phyloP scores from a whole-genome alignment of 2,113 vertebrate genomes.

The Nothocercus nigrocapillus region DNA sequence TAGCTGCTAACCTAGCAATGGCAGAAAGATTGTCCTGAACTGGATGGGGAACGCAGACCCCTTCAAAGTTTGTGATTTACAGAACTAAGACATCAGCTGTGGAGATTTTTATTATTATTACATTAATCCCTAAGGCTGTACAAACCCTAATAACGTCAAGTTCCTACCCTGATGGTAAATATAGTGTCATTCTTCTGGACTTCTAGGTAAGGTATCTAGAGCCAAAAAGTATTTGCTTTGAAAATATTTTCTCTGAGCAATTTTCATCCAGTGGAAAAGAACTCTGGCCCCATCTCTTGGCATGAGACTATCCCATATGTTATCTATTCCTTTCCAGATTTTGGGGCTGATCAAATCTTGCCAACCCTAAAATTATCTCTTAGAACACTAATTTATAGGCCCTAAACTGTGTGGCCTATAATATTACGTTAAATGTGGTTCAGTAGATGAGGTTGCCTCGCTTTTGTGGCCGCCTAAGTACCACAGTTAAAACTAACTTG shows the following conservation, averaged over 20 bases:
- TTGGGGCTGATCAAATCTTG: neutral
- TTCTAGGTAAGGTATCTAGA: neutral
- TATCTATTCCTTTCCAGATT: neutral
- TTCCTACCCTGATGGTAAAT: neutral
- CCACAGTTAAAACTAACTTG: neutral
- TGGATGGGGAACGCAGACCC: neutral
- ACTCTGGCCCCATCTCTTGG: neutral
- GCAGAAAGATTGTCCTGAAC: neutral
- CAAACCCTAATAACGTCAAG: neutral
- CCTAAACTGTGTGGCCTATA: neutral
- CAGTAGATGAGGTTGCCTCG: neutral
- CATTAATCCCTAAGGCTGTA: neutral
- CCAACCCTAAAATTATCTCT: neutral
- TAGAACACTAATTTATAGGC: neutral
- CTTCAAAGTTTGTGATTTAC: neutral
- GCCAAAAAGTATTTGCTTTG: neutral
- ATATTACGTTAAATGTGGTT: neutral
- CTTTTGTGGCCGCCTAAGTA: neutral
- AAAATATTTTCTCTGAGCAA: neutral
- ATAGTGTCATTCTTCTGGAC: neutral
- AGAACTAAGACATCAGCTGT: neutral
- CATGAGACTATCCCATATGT: neutral
- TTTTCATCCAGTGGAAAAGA: neutral
- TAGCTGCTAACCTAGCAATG: neutral
- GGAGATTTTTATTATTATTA: neutral